phyloP scores from a whole-genome alignment of 2,888 invertebrate genomes.

The Eupithecia pulchellata region DNA sequence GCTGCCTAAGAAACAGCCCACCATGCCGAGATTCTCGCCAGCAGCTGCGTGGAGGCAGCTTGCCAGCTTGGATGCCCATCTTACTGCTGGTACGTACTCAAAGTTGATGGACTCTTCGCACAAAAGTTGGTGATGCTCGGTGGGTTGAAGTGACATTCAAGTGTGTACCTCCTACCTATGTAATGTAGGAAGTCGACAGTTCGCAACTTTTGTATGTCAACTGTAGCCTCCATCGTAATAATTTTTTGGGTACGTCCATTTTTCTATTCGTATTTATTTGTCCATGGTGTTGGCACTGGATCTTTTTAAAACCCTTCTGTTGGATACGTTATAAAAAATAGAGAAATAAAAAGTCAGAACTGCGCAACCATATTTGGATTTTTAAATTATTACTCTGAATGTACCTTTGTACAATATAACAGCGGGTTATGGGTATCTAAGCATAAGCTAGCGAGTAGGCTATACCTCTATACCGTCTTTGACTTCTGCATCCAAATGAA shows the following conservation, averaged over 20 bases:
- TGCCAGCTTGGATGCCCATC: constrained; percentile 86
- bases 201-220: background rate
- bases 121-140: background rate
- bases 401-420: too few species aligned
- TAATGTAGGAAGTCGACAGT: background rate
- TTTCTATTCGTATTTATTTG: too few species aligned
- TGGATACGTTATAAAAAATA: background rate
- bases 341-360: background rate
- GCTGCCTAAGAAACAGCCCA: constrained; percentile 90
- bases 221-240: background rate
- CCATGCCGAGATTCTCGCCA: constrained; percentile 92
- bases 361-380: background rate
- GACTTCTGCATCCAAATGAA: background rate
- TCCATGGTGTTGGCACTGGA: too few species aligned
- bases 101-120: background rate
- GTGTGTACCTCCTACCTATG: too few species aligned
- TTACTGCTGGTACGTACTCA: constrained; percentile 62
- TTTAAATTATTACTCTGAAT: too few species aligned
- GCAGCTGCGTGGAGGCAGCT: constrained; percentile 93
- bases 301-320: background rate
- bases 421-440: too few species aligned
- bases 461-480: background rate
- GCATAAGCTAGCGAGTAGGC: too few species aligned
- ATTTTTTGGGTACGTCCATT: background rate
- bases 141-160: background rate